These are phyloP conservation scores for Rhea americana DNA, from an alignment of 2,113 vertebrate species.

Conservation along the genomic window DNA sequence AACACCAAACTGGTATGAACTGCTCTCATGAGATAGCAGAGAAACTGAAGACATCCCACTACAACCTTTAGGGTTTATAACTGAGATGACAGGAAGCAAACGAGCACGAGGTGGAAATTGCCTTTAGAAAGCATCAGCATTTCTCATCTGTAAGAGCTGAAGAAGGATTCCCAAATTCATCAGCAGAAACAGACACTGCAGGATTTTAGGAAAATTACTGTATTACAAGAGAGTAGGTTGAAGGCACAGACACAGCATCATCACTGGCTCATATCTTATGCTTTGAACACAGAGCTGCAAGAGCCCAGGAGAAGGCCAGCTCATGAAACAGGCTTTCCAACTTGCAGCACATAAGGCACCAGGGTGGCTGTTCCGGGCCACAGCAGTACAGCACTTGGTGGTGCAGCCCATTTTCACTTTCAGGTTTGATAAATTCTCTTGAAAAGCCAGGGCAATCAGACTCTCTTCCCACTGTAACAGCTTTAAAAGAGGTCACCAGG, in stretches of 20 bases:
- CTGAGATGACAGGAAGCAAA: neutral
- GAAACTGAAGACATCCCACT: neutral
- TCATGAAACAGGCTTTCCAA: neutral
- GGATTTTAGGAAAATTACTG: neutral
- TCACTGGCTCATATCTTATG: rapidly evolving
- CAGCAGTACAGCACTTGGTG: neutral
- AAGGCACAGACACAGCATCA: neutral
- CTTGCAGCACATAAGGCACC: neutral
- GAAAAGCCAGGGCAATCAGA: neutral
- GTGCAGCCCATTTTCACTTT: neutral
- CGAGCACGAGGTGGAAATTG: neutral
- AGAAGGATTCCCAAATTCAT: rapidly evolving
- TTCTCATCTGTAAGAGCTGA: rapidly evolving
- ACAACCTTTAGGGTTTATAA: neutral
- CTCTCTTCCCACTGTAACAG: neutral
- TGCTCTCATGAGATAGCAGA: neutral
- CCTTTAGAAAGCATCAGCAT: neutral
- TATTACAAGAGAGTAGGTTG: rapidly evolving
- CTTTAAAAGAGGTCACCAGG: neutral
- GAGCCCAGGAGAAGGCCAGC: neutral
- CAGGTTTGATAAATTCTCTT: neutral
- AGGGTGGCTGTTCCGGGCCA: neutral
- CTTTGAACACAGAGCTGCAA: neutral
- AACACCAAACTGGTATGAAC: neutral
- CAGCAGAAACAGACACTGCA: rapidly evolving